Evolutionary conservation across 2,888 invertebrate species (phyloP).

Genomic region (Xylocampa areola): DNA sequence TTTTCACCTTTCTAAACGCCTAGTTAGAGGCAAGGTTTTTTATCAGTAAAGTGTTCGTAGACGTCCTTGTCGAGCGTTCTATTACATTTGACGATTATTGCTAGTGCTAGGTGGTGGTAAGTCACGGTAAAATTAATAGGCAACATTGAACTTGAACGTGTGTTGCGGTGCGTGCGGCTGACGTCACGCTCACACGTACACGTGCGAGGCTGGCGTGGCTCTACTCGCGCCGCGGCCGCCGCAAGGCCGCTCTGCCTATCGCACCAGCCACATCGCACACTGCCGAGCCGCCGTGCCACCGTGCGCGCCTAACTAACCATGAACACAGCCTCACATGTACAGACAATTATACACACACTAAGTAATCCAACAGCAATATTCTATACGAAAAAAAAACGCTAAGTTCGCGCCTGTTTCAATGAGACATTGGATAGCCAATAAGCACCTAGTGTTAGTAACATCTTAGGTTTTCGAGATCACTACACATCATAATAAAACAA

Average conservation of each 20-base stretch:
- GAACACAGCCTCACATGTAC: slow-evolving; percentile 58
- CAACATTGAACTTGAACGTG: slow-evolving; percentile 88
- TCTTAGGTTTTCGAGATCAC: no score
- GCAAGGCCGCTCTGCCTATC: slow-evolving; percentile 76
- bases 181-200: slow-evolving; percentile 76
- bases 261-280: slow-evolving; percentile 63
- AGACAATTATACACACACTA: slow-evolving; percentile 30
- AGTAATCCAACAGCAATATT: slow-evolving; percentile 3
- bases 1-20: slow-evolving; percentile 54
- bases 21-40: slow-evolving; percentile 25
- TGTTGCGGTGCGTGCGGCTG: slow-evolving; percentile 76
- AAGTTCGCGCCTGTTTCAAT: background rate
- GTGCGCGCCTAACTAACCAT: slow-evolving; percentile 61
- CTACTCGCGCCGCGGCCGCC: slow-evolving; percentile 65
- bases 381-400: slow-evolving; percentile 12
- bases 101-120: slow-evolving; percentile 66
- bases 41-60: slow-evolving; percentile 21
- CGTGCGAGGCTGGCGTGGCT: slow-evolving; percentile 64
- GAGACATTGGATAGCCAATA: no score
- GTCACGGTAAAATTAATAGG: slow-evolving; percentile 80
- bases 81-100: slow-evolving; percentile 41
- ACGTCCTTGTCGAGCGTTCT: slow-evolving; percentile 51
- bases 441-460: no score
- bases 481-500: no score
- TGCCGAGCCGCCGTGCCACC: slow-evolving; percentile 37